phyloP scores from a whole-genome alignment of 2,797 vertebrate species.

The Cichlasoma orientale region DNA sequence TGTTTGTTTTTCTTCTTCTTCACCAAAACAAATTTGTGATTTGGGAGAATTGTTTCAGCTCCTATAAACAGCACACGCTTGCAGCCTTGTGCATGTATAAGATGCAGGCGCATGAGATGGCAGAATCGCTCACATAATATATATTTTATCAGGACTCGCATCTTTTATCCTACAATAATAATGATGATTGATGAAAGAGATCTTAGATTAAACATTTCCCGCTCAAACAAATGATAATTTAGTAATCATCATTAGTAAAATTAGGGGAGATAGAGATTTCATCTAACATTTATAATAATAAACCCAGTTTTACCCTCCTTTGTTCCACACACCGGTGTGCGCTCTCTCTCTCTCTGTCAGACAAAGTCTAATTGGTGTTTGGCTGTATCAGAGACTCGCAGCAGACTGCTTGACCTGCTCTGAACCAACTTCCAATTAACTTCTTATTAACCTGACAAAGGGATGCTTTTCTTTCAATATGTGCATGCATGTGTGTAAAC shows the following conservation, averaged over 20 bases:
- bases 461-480: background rate
- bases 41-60: background rate
- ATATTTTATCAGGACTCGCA: background rate
- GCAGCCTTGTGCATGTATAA: background rate
- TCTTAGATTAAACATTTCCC: background rate
- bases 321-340: accelerated
- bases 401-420: slow-evolving; percentile 16
- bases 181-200: background rate
- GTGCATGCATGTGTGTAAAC: background rate
- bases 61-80: background rate
- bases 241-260: no score
- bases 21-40: accelerated
- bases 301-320: background rate
- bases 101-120: background rate
- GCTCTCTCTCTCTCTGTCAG: background rate
- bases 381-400: slow-evolving; percentile 16
- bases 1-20: background rate
- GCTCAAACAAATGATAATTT: background rate
- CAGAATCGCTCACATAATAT: background rate
- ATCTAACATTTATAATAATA: background rate
- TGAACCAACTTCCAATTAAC: slow-evolving; percentile 41
- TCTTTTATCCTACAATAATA: background rate
- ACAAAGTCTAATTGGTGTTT: slow-evolving; percentile 39
- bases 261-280: no score
- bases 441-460: slow-evolving; percentile 28